Evolutionary conservation across 2,888 invertebrate genomes (phyloP).

Genomic region (Caenorhabditis sp.): DNA sequence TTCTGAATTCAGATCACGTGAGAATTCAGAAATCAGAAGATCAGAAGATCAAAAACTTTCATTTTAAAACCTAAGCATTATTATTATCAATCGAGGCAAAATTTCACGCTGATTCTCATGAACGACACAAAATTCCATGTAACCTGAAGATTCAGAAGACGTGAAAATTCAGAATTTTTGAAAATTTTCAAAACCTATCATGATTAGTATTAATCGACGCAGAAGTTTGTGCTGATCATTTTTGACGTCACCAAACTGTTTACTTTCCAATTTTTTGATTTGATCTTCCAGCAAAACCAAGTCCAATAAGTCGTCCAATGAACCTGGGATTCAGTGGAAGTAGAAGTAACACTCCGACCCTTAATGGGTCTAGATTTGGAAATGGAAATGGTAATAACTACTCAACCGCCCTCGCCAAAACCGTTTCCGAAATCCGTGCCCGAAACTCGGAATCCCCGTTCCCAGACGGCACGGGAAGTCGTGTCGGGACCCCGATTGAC

Average conservation of each 20-base stretch:
- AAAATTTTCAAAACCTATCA: not conserved
- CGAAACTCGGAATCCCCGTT: conserved; percentile 69
- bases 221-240: no score
- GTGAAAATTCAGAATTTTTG: not conserved
- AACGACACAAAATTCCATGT: no score
- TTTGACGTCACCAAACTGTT: no score
- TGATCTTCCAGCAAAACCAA: conserved; percentile 34
- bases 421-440: conserved; percentile 70
- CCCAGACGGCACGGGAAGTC: conserved; percentile 51
- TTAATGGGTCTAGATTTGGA: conserved; percentile 23
- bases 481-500: conserved; percentile 69
- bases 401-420: conserved; percentile 69
- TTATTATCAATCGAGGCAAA: no score
- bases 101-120: no score
- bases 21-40: no score
- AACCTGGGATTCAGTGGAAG: conserved; percentile 42
- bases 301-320: conserved; percentile 25
- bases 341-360: conserved; percentile 51
- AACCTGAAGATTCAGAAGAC: no score
- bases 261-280: no score
- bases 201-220: no score
- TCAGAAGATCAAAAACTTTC: no score
- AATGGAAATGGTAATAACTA: conserved; percentile 44
- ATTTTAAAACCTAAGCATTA: no score
- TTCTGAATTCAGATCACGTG: no score